These are phyloP conservation scores for Phalacrocorax brasilianus DNA, from an alignment of 2,113 vertebrate genomes.

Conservation along the genomic window DNA sequence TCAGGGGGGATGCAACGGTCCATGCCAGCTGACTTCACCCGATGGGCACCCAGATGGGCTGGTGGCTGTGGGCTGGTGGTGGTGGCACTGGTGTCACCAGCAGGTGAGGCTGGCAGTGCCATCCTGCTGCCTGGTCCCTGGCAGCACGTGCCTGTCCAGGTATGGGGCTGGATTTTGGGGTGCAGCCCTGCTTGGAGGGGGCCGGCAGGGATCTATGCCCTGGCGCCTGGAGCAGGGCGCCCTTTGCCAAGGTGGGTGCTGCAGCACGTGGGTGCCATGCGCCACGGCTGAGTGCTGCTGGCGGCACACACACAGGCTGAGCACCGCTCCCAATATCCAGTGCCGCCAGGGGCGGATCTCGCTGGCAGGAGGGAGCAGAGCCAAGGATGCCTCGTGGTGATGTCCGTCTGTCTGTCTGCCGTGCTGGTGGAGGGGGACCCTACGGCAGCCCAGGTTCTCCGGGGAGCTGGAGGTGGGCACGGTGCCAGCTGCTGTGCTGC, in stretches of 20 bases:
- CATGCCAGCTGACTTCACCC: neutral
- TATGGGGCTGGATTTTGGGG: neutral
- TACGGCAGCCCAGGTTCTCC: neutral
- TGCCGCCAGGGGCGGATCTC: neutral
- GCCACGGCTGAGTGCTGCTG: rapidly evolving
- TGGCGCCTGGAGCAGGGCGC: neutral
- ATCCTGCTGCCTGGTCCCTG: neutral
- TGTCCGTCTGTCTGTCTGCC: neutral
- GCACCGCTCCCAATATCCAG: neutral
- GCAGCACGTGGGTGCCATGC: neutral
- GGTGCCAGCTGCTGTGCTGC: neutral
- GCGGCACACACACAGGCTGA: neutral
- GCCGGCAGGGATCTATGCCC: neutral
- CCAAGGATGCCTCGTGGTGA: neutral
- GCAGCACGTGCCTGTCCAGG: rapidly evolving
- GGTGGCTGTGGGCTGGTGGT: neutral
- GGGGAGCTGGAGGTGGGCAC: neutral
- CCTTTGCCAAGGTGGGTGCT: neutral
- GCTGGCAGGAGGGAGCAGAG: neutral
- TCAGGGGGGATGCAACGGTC: neutral
- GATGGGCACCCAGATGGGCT: neutral
- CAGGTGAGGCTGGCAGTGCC: neutral
- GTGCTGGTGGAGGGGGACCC: neutral
- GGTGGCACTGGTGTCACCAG: neutral
- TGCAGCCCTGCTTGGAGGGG: neutral